Base-by-base conservation (phyloP, 1,140 invertebrate species). In the Camponotus vicinus region DNA sequence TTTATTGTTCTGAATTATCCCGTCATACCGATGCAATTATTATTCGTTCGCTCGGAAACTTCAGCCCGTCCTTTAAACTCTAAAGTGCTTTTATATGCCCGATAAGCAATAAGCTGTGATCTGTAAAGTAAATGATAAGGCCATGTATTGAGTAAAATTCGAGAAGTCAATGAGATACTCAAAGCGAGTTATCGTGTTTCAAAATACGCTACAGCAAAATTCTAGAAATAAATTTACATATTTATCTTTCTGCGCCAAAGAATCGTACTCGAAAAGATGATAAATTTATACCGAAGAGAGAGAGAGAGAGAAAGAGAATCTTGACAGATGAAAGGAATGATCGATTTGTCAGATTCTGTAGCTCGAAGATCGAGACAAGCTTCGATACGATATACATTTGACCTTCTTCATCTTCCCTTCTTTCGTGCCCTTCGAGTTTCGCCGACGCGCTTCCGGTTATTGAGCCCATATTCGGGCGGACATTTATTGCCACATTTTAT, bases 1-100 rank as follows among this genome's bases (percentile, higher is more conserved):
- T 86, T 89, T 87, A 89, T 92, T 84, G 75, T 90, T 86, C 42
- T 83, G 90, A 92, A 92, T 91, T 91, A 91, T 86, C 69, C 55
- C 71, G 45, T 79, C 64, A 37, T 86, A 79, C 63, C 37, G 55
- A 69, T 57, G 66, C 71, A 85, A 90, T 90, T 91, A 90, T 90
- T 91, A 57, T 85, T 49, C 45, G 66, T 57, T 90, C 67, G 75
- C 67, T 87, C 21, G 45, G 61, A 85, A 87, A 52, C 78, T 86
- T 57, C 73, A 18, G 79, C 42, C 52, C 42, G 67, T 37, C 37
- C 32, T 21, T 57, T 52, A 18, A 45, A 27, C n/a, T 37, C 3
- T 18, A 13, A 66, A 27, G n/a, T 21, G 45, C 11, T n/a, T 70
- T 89, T 71, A 69, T 42, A 37, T n/a, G 57, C 21, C 7, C 21